These are phyloP conservation scores for Epinotia nisella DNA, from an alignment of 2,888 invertebrate species.

Conservation along the genomic window DNA sequence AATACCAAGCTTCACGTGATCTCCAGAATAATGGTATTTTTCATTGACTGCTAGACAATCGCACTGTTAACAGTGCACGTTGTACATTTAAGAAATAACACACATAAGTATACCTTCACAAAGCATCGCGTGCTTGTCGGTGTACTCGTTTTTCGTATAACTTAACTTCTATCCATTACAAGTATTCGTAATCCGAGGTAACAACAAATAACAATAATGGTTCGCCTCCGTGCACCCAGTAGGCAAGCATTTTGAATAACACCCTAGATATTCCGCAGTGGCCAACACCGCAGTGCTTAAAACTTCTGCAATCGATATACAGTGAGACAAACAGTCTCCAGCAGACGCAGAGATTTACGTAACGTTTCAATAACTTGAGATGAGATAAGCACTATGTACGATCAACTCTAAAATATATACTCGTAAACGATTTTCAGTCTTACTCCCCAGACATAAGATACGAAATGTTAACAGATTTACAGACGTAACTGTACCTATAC, in stretches of 20 bases:
- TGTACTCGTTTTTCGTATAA: no score
- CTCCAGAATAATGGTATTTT: no score
- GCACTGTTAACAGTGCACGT: no score
- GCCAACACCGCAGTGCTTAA: conserved; percentile 38
- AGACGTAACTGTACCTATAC: neutral
- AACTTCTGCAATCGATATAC: conserved; percentile 41
- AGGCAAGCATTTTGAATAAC: neutral
- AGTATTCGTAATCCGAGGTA: no score
- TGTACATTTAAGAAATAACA: no score
- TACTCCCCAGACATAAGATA: neutral
- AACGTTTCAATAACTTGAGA: conserved; percentile 24
- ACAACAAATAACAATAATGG: neutral
- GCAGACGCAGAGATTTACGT: conserved; percentile 29
- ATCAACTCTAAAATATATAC: neutral
- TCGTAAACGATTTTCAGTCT: neutral
- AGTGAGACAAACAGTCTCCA: conserved; percentile 39
- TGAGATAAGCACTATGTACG: conserved; percentile 3
- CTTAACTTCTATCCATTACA: no score
- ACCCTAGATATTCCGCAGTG: conserved; percentile 32
- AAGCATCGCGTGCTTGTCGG: no score
- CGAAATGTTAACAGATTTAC: neutral
- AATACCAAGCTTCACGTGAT: neutral
- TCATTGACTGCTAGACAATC: no score
- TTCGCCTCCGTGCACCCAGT: neutral
- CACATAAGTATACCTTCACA: no score